phyloP scores from a whole-genome alignment of 2,888 invertebrate genomes.

The Euzophera pinguis region DNA sequence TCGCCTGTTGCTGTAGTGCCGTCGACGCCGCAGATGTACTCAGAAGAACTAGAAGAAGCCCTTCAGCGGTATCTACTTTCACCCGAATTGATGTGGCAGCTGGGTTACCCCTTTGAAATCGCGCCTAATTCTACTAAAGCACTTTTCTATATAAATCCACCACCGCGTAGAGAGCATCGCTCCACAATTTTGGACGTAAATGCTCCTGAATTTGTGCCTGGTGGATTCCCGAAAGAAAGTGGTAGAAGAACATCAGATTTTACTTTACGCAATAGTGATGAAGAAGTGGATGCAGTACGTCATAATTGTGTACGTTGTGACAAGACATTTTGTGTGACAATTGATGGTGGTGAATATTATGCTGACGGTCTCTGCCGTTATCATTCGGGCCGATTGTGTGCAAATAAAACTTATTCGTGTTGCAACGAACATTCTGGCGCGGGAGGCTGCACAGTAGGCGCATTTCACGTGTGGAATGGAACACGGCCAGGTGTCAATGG shows the following conservation, averaged over 20 bases:
- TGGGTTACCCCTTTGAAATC: slow-evolving; percentile 87
- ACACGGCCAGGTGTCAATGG: slow-evolving; percentile 86
- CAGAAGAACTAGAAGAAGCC: slow-evolving; percentile 76
- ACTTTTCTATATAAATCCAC: slow-evolving; percentile 81
- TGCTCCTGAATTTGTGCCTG: slow-evolving; percentile 84
- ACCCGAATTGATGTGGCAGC: slow-evolving; percentile 80
- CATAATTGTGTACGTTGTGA: slow-evolving; percentile 87
- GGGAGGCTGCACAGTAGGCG: no score
- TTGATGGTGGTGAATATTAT: slow-evolving; percentile 84
- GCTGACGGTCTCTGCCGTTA: slow-evolving; percentile 88
- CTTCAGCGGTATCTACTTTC: slow-evolving; percentile 82
- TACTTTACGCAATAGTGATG: slow-evolving; percentile 77
- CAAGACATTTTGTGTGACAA: slow-evolving; percentile 85
- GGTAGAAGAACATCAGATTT: slow-evolving; percentile 77
- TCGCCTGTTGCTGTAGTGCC: slow-evolving; percentile 69
- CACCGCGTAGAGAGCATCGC: slow-evolving; percentile 65
- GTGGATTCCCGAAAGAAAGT: slow-evolving; percentile 74
- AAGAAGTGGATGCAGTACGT: slow-evolving; percentile 78
- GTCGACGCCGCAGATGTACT: slow-evolving; percentile 73
- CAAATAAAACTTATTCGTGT: slow-evolving; percentile 82
- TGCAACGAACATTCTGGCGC: slow-evolving; percentile 77
- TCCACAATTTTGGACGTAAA: slow-evolving; percentile 81
- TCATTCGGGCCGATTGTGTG: slow-evolving; percentile 92
- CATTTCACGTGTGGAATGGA: no score
- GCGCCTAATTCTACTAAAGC: slow-evolving; percentile 80